Evolutionary conservation across 2,888 invertebrate species (phyloP), one percentile per base, ranked within the genome.

Genomic region (Stenodera caucasica): DNA sequence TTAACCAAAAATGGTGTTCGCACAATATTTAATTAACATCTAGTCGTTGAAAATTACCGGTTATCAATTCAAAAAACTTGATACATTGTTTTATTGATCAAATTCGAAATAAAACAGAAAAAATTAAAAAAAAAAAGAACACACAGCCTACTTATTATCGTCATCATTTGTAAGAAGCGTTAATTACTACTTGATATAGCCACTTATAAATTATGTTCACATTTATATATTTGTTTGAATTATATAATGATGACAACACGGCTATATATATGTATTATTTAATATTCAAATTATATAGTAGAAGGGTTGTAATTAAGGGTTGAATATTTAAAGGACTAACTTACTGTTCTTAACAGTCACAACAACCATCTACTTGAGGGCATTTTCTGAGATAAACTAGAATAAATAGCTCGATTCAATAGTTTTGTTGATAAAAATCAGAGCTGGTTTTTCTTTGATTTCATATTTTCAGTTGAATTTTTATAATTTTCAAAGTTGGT

Each of bases 261-360:
- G 55, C 64, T 26, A 26, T 26, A 26, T 26, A 56, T 62, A 65
- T 61, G 55, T 61, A 52, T 50, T 60, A 57, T 65, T 65, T 67
- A 63, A 62, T 67, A 67, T 67, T 65, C 62, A 67, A 60, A 67
- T 65, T 65, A 63, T 61, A 64, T 50, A 53, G 33, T n/a, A 45
- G 58, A 50, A 62, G 61, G 63, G 61, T 62, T 65, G 62, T 64
- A 65, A 67, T 65, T 63, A 65, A 64, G 61, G 67, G 66, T 64
- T 64, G 62, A 11, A 3, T 18, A 40, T 40, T 26, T 26, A 4
- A 26, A 26, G 3, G 3, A 4, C 26, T 26, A 26, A 2, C 26
- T 2, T 26, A 4, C 26, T 26, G 5, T 2, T 5, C 26, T 5
- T 26, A 26, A 26, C 26, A 26, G 2, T 26, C 26, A 26, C 26